Base-by-base conservation (phyloP, 1,140 invertebrate genomes). In the Heterodera carotae region DNA sequence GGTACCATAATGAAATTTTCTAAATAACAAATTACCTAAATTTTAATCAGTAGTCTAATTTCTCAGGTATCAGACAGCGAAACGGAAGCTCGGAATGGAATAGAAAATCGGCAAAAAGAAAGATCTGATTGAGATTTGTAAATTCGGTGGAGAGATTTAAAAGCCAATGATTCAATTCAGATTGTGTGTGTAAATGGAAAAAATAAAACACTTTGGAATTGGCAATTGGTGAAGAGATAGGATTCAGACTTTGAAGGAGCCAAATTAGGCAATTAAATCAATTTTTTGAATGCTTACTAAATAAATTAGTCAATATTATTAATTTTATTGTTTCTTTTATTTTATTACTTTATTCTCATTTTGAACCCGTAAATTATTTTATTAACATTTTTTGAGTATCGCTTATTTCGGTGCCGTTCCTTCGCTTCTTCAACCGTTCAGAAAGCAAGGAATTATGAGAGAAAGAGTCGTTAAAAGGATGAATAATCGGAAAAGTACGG, bases 281-380 rank as follows among this genome's bases (percentile, higher is more conserved):
- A 43, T 43, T n/a, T n/a, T n/a, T n/a, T n/a, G n/a, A n/a, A n/a
- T n/a, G n/a, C n/a, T n/a, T n/a, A n/a, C n/a, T n/a, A n/a, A n/a
- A n/a, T n/a, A n/a, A n/a, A n/a, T n/a, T n/a, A n/a, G n/a, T n/a
- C n/a, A n/a, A n/a, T n/a, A n/a, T n/a, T n/a, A n/a, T n/a, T n/a
- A n/a, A n/a, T n/a, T n/a, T n/a, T n/a, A n/a, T n/a, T n/a, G n/a
- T n/a, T n/a, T n/a, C n/a, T n/a, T n/a, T n/a, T n/a, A n/a, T 56
- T 56, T 56, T 56, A 56, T 56, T 18, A 56, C 22, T 56, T 56
- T 56, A 22, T 22, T 22, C 5, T 56, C 48, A 56, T 56, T 56
- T 56, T 56, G 48, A 22, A 56, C 48, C 48, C 48, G 48, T 56
- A 56, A 56, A 56, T n/a, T n/a, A n/a, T n/a, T n/a, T n/a, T n/a